These are phyloP conservation scores for Enteromius anoplus DNA, from an alignment of 2,797 vertebrate genomes.

Conservation along the genomic window DNA sequence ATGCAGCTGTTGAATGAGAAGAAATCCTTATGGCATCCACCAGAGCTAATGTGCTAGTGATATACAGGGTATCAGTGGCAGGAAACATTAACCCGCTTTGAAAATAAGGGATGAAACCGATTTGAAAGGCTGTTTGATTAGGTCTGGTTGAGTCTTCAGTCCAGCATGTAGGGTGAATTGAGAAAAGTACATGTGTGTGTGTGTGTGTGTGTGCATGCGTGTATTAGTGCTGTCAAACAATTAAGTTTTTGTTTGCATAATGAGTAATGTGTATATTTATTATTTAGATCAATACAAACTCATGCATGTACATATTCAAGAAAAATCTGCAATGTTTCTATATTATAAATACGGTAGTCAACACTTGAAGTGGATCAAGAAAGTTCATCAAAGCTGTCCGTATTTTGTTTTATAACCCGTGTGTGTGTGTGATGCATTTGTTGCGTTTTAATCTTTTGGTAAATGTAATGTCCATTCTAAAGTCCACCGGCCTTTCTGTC, in stretches of 20 bases:
- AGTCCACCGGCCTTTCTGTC: background rate
- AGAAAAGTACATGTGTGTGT: background rate
- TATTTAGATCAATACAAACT: no score
- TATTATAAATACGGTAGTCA: no score
- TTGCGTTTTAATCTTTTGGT: background rate
- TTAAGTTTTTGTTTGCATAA: no score
- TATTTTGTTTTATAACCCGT: no score
- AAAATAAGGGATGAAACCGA: background rate
- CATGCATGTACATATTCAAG: no score
- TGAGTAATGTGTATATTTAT: no score
- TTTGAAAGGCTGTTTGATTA: background rate
- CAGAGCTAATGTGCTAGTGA: background rate
- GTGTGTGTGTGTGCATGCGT: no score
- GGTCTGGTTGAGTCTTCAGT: background rate
- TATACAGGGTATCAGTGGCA: background rate
- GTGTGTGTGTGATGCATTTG: no score
- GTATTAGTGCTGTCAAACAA: no score
- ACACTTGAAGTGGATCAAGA: no score
- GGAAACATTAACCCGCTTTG: background rate
- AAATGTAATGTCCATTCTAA: background rate
- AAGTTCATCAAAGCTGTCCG: no score
- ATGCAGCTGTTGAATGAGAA: slow-evolving; percentile 13
- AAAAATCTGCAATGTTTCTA: no score
- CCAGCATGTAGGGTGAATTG: background rate
- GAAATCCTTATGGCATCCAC: background rate